Evolutionary conservation across 2,113 vertebrate species (phyloP).

Genomic region (Xyrauchen texanus): DNA sequence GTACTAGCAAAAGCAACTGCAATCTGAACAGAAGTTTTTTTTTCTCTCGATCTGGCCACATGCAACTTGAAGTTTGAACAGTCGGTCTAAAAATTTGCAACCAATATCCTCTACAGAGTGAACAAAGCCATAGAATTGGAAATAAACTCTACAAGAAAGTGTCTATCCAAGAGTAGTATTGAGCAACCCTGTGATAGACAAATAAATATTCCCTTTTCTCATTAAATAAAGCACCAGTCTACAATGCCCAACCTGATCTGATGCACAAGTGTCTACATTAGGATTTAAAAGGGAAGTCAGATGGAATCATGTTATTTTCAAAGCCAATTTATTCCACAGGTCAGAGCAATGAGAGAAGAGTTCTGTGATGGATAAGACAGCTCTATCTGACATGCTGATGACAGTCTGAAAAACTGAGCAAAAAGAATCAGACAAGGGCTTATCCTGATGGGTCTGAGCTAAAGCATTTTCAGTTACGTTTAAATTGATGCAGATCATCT

Average conservation of each 20-base stretch:
- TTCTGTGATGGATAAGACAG: slow-evolving; percentile 38
- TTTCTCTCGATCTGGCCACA: too few relatives aligned
- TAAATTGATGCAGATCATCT: slow-evolving; percentile 30
- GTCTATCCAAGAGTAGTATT: too few relatives aligned
- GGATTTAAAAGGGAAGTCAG: slow-evolving; percentile 32
- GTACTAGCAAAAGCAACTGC: too few relatives aligned
- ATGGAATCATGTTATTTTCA: slow-evolving; percentile 41
- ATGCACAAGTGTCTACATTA: slow-evolving; percentile 28
- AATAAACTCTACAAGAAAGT: too few relatives aligned
- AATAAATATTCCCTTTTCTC: neutral
- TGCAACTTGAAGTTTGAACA: too few relatives aligned
- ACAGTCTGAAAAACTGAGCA: slow-evolving; percentile 40
- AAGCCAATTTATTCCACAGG: slow-evolving; percentile 41
- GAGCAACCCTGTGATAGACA: too few relatives aligned
- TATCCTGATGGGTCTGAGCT: slow-evolving; percentile 39
- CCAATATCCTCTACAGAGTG: too few relatives aligned
- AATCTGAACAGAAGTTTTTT: too few relatives aligned
- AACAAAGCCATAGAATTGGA: too few relatives aligned
- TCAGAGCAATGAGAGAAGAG: slow-evolving; percentile 35
- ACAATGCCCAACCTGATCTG: neutral
- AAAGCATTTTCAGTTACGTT: slow-evolving; percentile 15
- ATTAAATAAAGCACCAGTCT: neutral
- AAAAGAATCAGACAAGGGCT: slow-evolving; percentile 39
- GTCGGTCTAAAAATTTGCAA: too few relatives aligned
- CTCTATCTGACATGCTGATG: slow-evolving; percentile 44